Evolutionary conservation across 2,888 invertebrate species (phyloP).

Genomic region (Isotomurus palustris): DNA sequence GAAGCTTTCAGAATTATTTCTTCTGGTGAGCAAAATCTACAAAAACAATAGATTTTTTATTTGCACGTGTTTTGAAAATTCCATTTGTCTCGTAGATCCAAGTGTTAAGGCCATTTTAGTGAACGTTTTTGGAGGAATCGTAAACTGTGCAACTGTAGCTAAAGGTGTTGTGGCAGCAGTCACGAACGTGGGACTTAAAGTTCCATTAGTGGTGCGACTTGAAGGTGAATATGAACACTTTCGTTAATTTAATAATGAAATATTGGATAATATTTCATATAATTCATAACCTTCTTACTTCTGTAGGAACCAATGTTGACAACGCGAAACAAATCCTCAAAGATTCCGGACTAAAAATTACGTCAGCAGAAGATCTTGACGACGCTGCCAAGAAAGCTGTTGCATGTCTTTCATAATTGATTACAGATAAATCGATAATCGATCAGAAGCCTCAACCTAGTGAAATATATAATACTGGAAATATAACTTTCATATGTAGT

Average conservation of each 20-base stretch:
- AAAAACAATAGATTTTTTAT: background rate
- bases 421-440: too few relatives aligned
- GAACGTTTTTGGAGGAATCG: constrained; percentile 98
- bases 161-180: constrained; percentile 89
- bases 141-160: constrained; percentile 95
- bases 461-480: too few relatives aligned
- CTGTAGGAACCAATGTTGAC: constrained; percentile 72
- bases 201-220: constrained; percentile 87
- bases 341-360: constrained; percentile 76
- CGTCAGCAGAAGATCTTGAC: constrained; percentile 78
- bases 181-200: constrained; percentile 68
- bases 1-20: constrained; percentile 88
- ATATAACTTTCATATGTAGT: too few relatives aligned
- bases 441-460: too few relatives aligned
- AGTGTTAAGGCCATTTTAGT: constrained; percentile 93
- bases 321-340: constrained; percentile 77
- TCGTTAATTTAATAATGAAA: too few relatives aligned
- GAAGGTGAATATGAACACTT: constrained; percentile 65
- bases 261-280: background rate
- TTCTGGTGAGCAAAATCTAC: constrained; percentile 53
- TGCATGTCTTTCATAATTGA: constrained; percentile 46
- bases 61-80: background rate
- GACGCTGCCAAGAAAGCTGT: constrained; percentile 91
- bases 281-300: constrained; percentile 23
- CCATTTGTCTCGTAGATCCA: constrained; percentile 58